A percentile compares a stretch with the other conserved stretches of the same genome.
phyloP scores from a whole-genome alignment of 2,113 vertebrate genomes.

The Cavia porcellus region DNA sequence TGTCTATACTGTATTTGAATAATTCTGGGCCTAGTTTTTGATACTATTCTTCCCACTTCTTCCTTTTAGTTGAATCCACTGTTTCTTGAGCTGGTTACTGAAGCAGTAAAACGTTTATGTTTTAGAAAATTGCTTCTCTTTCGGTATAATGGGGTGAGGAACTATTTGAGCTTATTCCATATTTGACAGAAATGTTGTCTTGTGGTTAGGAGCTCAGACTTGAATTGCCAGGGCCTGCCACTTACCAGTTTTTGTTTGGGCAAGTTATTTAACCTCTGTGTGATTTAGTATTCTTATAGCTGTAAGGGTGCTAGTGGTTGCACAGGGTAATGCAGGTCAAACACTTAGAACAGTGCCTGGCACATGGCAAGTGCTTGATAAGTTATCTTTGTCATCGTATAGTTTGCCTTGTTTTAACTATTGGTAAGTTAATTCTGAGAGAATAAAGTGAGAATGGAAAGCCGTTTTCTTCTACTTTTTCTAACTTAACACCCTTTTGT shows the following conservation, averaged over 20 bases:
- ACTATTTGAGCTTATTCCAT: conserved; percentile 21
- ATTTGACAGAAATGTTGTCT: conserved; percentile 38
- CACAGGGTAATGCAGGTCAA: conserved; percentile 31
- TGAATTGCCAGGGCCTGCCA: neutral
- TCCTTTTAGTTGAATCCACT: neutral
- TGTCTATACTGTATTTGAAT: neutral
- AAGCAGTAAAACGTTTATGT: conserved; percentile 5
- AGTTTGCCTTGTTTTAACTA: neutral
- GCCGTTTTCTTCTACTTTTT: neutral
- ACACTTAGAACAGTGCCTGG: neutral
- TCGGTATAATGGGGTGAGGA: neutral
- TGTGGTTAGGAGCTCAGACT: conserved; percentile 16
- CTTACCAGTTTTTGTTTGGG: neutral
- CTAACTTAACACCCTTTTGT: neutral
- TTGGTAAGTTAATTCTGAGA: conserved; percentile 7
- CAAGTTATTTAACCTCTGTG: neutral
- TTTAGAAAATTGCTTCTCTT: neutral
- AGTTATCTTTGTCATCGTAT: conserved; percentile 2
- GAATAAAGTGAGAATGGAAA: neutral
- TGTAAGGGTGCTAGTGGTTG: conserved; percentile 12
- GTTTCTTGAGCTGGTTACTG: conserved; percentile 16
- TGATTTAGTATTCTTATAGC: neutral
- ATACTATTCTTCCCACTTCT: neutral
- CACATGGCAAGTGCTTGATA: neutral
- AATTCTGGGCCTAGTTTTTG: conserved; percentile 21